Percentiles rank a stretch among this genome's conserved stretches.
Conservation (phyloP, 2,113 vertebrate genomes). For the Malaclemys terrapin region DNA sequence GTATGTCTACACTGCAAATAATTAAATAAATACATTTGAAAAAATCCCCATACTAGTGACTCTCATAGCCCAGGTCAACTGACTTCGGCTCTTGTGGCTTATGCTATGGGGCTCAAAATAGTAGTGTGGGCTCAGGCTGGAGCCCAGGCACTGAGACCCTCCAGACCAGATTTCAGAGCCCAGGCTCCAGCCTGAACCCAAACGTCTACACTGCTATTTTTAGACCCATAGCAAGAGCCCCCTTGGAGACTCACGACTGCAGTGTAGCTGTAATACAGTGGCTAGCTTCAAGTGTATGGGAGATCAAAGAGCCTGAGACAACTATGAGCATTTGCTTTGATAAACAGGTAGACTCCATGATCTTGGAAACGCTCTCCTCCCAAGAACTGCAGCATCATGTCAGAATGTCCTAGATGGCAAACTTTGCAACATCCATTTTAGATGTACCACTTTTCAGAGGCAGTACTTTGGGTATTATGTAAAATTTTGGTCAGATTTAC, state of each 20-base stretch:
- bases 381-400: not conserved
- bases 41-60: not conserved
- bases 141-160: not conserved
- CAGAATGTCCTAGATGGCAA: rapidly evolving
- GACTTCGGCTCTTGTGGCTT: not conserved
- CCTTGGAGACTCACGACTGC: not conserved
- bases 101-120: not conserved
- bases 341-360: not conserved
- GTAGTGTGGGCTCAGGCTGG: not conserved
- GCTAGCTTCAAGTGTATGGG: not conserved
- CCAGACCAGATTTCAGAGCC: not conserved
- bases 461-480: not conserved
- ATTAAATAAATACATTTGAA: too few species aligned
- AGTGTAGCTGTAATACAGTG: not conserved
- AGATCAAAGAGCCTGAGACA: not conserved
- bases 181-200: not conserved
- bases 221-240: not conserved
- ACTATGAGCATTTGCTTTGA: not conserved
- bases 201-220: not conserved
- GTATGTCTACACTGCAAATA: not conserved
- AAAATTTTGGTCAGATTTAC: not conserved
- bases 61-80: not conserved
- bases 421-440: not conserved
- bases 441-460: not conserved
- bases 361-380: not conserved